Evolutionary conservation across 2,888 invertebrate genomes (phyloP).

Genomic region (Morpho achilles): DNA sequence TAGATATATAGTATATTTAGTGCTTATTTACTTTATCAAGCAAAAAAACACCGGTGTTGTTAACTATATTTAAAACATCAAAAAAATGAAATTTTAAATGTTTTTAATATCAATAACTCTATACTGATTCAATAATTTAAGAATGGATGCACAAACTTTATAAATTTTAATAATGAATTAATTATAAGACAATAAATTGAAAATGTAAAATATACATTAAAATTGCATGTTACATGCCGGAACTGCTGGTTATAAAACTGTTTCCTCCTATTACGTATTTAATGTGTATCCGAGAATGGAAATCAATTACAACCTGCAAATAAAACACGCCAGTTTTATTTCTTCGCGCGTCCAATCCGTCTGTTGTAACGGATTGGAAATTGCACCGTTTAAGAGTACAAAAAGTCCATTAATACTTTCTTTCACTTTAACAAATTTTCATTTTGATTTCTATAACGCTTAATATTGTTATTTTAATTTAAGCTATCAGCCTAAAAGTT

Average conservation of each 20-base stretch:
- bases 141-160: too few relatives aligned
- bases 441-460: neutral
- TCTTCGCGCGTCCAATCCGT: constrained; percentile 18
- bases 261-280: constrained; percentile 15
- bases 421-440: constrained; percentile 16
- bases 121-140: too few relatives aligned
- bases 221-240: constrained; percentile 2
- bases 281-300: constrained; percentile 11
- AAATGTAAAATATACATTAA: neutral
- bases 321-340: constrained; percentile 22
- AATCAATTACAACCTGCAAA: constrained; percentile 21
- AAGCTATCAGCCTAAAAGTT: too few relatives aligned
- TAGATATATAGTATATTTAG: too few relatives aligned
- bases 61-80: too few relatives aligned
- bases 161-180: too few relatives aligned
- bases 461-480: neutral
- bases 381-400: constrained; percentile 16
- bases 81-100: too few relatives aligned
- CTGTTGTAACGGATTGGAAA: constrained; percentile 18
- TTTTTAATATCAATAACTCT: too few relatives aligned
- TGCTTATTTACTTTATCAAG: too few relatives aligned
- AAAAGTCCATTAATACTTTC: constrained; percentile 11
- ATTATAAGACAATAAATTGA: neutral
- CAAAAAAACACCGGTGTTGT: too few relatives aligned
- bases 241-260: constrained; percentile 3